Evolutionary conservation across 1,140 invertebrate genomes (phyloP), one percentile per base, ranked within the genome.

Genomic region (Leptestheria dahalacensis): DNA sequence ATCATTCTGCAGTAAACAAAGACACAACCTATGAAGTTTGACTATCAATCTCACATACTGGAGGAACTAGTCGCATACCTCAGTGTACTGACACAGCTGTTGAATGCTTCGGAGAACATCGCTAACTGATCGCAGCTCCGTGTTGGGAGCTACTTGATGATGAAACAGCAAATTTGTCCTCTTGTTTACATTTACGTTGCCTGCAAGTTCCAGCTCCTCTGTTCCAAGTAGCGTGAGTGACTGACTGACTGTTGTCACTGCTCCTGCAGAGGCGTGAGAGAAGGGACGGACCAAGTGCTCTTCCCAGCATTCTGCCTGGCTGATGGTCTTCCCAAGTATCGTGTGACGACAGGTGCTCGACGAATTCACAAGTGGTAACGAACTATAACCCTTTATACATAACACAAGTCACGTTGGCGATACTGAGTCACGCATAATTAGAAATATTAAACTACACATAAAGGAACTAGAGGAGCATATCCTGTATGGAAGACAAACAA

Each of bases 251-350:
- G 65, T 67, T 15, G 76, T 77, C 2, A 68, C 47, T 26, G 75
- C 72, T 25, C 74, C 75, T 59, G 67, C 73, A 4, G 68, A 62
- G n/a, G 70, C 62, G 11, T 70, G 64, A 3, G 74, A 73, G 66
- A 94, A 85, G 0, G 89, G 87, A 63, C 85, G 78, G 48, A 94
- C 78, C 2, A 82, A 68, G 69, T 92, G 87, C 1, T 74, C 71
- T 69, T 94, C 91, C 2, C 71, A 70, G 68, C 91, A 94, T 3
- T 67, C 75, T 0, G 89, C 79, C n/a, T 74, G 75, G 21, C 82
- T 79, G 63, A 92, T 82, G 3, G 90, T 76, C 58, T 84, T 79
- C 63, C 87, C 82, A 66, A 88, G 84, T 6, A 94, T 79, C 1
- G 79, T 79, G 24, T 92, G 74, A 60, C 81, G 73, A 67, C 89